Percentiles rank a stretch among this genome's conserved stretches.
Evolutionary conservation across 30 jellyfish, hydroid and myxozoan genomes (phyloP).

Genomic region (Hydractinia echinata): DNA sequence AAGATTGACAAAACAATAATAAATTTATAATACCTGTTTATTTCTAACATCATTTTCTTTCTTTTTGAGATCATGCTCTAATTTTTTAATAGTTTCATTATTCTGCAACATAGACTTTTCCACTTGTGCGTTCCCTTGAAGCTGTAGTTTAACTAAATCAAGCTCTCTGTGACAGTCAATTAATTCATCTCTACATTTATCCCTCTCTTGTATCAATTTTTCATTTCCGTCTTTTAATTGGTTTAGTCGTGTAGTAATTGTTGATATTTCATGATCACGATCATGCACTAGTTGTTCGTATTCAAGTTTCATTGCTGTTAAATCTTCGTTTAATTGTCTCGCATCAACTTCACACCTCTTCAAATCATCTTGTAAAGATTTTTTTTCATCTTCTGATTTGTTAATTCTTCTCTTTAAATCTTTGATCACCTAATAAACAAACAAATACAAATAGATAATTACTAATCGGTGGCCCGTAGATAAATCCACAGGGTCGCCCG

Average conservation of each 20-base stretch:
- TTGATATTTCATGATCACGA: constrained; percentile 33
- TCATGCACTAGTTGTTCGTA: constrained; percentile 44
- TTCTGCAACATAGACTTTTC: not conserved
- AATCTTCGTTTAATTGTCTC: constrained; percentile 13
- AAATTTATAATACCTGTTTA: too few species aligned
- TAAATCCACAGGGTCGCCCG: too few species aligned
- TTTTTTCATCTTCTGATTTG: constrained; percentile 21
- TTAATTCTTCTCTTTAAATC: not conserved
- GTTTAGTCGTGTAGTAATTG: constrained; percentile 32
- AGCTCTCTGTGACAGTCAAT: not conserved
- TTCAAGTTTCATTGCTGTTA: constrained; percentile 43
- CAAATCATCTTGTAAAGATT: constrained; percentile 17
- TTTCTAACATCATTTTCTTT: too few species aligned
- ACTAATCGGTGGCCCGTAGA: too few species aligned
- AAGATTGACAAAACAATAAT: too few species aligned
- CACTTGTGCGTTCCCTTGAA: not conserved
- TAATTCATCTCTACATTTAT: not conserved
- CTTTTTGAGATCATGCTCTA: too few species aligned
- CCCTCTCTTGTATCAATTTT: constrained; percentile 5
- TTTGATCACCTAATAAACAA: not conserved
- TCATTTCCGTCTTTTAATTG: constrained; percentile 31
- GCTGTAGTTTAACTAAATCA: constrained; percentile 2
- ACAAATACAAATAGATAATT: not conserved
- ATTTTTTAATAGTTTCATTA: too few species aligned
- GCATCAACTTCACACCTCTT: constrained; percentile 37